These are phyloP conservation scores for Leuctra nigra DNA, from an alignment of 2,888 invertebrate genomes.

Conservation along the genomic window DNA sequence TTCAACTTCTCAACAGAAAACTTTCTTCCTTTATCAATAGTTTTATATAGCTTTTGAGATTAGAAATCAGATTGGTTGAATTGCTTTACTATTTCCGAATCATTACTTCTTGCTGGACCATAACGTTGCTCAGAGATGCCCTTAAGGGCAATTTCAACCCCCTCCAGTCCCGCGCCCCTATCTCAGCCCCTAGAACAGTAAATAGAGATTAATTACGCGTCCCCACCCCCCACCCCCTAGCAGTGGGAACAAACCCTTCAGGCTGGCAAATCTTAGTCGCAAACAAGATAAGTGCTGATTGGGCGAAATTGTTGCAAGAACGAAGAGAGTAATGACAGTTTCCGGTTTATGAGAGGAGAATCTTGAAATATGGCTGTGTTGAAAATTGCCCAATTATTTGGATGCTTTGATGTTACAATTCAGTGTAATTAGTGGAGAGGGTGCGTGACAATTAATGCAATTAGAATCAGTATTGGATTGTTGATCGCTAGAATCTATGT, in stretches of 20 bases:
- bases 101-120: conserved; percentile 10
- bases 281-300: conserved; percentile 1
- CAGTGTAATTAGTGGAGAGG: too few species aligned
- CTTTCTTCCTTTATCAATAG: not conserved
- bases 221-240: not conserved
- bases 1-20: too few species aligned
- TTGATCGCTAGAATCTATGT: too few species aligned
- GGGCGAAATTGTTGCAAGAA: not conserved
- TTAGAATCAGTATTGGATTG: too few species aligned
- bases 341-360: not conserved
- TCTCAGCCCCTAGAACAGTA: conserved; percentile 2
- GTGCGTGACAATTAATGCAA: too few species aligned
- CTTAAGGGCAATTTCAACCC: conserved; percentile 11
- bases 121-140: conserved; percentile 11
- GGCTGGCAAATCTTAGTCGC: not conserved
- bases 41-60: conserved; percentile 1
- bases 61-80: conserved; percentile 11
- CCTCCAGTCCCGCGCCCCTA: not conserved
- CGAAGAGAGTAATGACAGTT: not conserved
- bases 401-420: too few species aligned
- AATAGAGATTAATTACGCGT: conserved; percentile 16
- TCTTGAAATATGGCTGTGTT: not conserved
- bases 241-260: not conserved
- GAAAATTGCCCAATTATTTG: too few species aligned
- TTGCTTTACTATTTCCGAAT: conserved; percentile 14